Evolutionary conservation across 2,888 invertebrate species (phyloP), one percentile per base, ranked within the genome.

Genomic region (Ethmia dodecea): DNA sequence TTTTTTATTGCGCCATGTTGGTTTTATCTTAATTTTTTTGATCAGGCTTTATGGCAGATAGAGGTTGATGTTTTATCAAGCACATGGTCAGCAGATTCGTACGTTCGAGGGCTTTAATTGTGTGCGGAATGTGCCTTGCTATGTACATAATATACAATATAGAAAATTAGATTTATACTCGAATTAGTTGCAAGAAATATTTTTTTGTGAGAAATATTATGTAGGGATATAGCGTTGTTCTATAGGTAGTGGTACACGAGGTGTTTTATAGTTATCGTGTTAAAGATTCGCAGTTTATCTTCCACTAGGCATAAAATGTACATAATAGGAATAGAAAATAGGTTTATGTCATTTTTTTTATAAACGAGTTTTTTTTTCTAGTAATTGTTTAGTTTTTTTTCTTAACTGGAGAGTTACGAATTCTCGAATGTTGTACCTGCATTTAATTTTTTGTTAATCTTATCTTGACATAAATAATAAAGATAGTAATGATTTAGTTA

Each of bases 351-450:
- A 69, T 67, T 67, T 74, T 75, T 71, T 79, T 73, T 72, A 59
- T 62, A 61, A 66, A 68, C 65, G 60, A 64, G 64, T 64, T 69
- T 78, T 75, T 69, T 78, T 73, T 70, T 69, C 70, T 79, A 75
- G 76, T 76, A 75, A 74, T 77, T 72, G 75, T 83, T 80, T 83
- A 79, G 72, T 79, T 79, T 68, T 77, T 70, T 76, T 77, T 63
- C 55, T 60, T 57, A 72, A 78, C 73, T 76, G 74, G 80, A 84
- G 78, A 86, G 83, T 78, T 76, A 73, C 65, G 66, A 70, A 79
- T 86, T 83, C 86, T 87, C 86, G 86, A 86, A 84, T 86, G 77
- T 81, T 86, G 87, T 87, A 87, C 87, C 87, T 87, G 87, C 86
- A 86, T 87, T 86, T 86, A 80, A 35, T 35, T 78, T 75, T 81